These are phyloP conservation scores for Psilopsiagon aymara DNA, from an alignment of 2,113 vertebrate species.

Conservation along the genomic window DNA sequence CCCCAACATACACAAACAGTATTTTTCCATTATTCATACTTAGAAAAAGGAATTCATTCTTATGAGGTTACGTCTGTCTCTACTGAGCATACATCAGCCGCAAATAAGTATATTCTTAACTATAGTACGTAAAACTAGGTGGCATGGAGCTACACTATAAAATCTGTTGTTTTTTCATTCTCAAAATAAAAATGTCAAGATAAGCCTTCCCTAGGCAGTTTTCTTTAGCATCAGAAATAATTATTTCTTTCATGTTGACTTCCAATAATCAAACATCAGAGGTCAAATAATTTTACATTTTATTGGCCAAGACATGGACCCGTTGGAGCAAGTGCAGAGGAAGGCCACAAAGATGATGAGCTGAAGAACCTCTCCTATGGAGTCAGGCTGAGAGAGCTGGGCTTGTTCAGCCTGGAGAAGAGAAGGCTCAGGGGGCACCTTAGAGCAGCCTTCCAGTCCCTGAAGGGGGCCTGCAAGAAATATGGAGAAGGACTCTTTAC, in stretches of 20 bases:
- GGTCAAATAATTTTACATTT: not conserved
- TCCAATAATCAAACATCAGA: not conserved
- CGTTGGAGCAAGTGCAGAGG: not conserved
- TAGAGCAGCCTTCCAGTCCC: not conserved
- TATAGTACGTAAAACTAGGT: not conserved
- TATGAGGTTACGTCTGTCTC: not conserved
- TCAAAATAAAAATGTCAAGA: not conserved
- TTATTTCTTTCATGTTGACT: not conserved
- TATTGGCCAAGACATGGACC: not conserved
- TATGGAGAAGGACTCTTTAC: not conserved
- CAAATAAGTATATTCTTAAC: not conserved
- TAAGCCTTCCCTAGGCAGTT: not conserved
- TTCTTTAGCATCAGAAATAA: not conserved
- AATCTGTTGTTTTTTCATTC: rapidly evolving
- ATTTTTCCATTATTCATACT: not conserved
- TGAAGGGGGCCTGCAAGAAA: not conserved
- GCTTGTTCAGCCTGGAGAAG: not conserved
- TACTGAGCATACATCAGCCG: not conserved
- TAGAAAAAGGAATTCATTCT: not conserved
- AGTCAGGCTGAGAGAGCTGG: not conserved
- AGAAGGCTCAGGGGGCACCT: not conserved
- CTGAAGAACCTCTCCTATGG: not conserved
- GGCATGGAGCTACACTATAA: not conserved
- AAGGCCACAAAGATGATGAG: not conserved
- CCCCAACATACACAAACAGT: not conserved